Base-by-base conservation (phyloP, 2,797 vertebrate genomes). In the Cyprinella venusta region DNA sequence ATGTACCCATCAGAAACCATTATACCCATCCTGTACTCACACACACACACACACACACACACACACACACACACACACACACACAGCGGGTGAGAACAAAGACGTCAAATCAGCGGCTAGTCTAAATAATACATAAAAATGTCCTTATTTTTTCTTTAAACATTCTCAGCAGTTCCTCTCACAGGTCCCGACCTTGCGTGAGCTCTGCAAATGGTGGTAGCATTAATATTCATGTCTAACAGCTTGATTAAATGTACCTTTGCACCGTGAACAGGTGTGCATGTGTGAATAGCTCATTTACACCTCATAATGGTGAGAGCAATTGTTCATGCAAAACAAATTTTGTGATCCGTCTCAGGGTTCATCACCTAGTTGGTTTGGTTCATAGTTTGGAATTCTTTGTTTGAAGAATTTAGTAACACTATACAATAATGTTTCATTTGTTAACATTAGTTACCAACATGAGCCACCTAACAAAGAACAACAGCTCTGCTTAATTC, bases 231-330 rank as follows among this genome's bases (percentile, higher is more conserved):
- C 89, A 91, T 88, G 63, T 77, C 56, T 85, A 91, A 91, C 91
- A 92, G 92, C 89, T 91, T 91, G 91, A 80, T 81, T 59, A 33
- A 45, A 83, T 83, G 89, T 80, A 89, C 88, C 87, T 92, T 88
- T 91, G 91, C 87, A 89, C 89, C 72, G 64, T 54, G 61, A 91
- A 90, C 92, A 93, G 91, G 88, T 93, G 92, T 91, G 88, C 87
- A 85, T 87, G 48, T 64, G 87, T 81, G 83, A 70, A 63, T 33
- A 30, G 84, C 86, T 90, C 83, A 89, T 90, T 91, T 91, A 89
- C 89, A 91, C 84, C 88, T 89, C 82, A 87, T 86, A 89, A 89
- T 89, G 79, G 33, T 63, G 83, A 71, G 52, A 87, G 83, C 86
- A 88, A 89, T 86, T 89, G 89, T 86, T 89, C 65, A 83, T 69